Evolutionary conservation across 2,797 vertebrate species (phyloP).

Genomic region (Neoniphon sammara): DNA sequence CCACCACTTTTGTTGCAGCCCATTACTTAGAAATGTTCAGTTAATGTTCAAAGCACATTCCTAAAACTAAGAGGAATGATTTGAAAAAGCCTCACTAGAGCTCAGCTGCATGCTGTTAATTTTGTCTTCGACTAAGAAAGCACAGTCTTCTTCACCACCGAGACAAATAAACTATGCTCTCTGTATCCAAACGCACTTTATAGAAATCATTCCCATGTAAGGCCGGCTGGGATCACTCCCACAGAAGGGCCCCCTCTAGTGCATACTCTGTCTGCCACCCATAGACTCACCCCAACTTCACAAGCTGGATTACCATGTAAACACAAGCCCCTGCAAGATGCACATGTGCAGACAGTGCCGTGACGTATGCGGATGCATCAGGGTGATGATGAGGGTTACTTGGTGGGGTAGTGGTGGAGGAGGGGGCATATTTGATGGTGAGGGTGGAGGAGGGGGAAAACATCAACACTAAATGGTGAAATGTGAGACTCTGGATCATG

Average conservation of each 20-base stretch:
- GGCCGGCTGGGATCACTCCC: constrained; percentile 17
- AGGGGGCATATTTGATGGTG: constrained; percentile 13
- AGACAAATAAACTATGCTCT: not conserved
- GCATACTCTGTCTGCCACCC: constrained; percentile 30
- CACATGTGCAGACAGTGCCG: not conserved
- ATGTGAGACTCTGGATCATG: constrained; percentile 57
- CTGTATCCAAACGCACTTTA: constrained; percentile 45
- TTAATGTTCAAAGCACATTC: not conserved
- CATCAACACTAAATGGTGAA: constrained; percentile 48
- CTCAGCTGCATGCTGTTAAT: not conserved
- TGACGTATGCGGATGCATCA: constrained; percentile 59
- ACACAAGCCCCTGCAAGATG: constrained; percentile 40
- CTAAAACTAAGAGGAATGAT: not conserved
- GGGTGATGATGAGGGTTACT: constrained; percentile 41
- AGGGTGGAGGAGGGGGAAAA: constrained; percentile 6
- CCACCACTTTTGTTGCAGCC: not conserved
- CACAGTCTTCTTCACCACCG: not conserved
- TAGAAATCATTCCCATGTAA: constrained; percentile 42
- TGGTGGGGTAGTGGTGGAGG: constrained; percentile 1
- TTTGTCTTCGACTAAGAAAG: not conserved
- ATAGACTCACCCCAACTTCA: constrained; percentile 3
- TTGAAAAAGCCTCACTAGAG: no score
- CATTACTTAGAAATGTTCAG: not conserved
- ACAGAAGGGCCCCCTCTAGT: constrained; percentile 65
- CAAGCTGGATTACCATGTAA: constrained; percentile 51